Evolutionary conservation across 2,888 invertebrate genomes (phyloP), one percentile per base, ranked within the genome.

Genomic region (Xestia sexstrigata): DNA sequence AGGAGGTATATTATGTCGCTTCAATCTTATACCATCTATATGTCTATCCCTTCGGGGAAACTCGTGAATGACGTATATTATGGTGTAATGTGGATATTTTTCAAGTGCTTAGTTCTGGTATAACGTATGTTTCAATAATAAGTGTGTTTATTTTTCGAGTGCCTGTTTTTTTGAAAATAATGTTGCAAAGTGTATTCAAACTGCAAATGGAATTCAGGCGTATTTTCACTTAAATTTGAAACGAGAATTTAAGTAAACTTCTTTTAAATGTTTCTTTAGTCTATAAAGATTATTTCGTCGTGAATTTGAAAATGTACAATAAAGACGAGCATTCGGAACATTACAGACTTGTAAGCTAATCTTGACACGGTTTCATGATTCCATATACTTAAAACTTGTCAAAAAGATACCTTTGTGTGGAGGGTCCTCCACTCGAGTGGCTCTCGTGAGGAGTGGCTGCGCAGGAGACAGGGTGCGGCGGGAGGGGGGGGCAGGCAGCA

Each of bases 381-480:
- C 76, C 87, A 83, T 84, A 83, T 82, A 88, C 87, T 88, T 83
- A 84, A 81, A 91, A 92, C 92, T 91, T 92, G 92, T 93, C 93
- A 90, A 93, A 94, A 94, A 93, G 94, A 95, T 94, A 95, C 94
- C 95, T 94, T 94, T 92, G 91, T 90, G 84, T 89, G 86, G 79
- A 86, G 85, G 83, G 89, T 73, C 39, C 84, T 88, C 60, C 70
- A 82, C 42, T 89, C 70, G 66, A 89, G 89, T 80, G 85, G 74
- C 74, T 11, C 89, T 87, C 42, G 63, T 65, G 68, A 87, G 77
- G 84, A 87, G 87, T 87, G 82, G 42, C 88, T 81, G 87, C 78
- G 78, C 63, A 83, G 80, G 78, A 79, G 78, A 52, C 74, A 52
- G 66, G 63, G 39, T 71, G 75, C 69, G 83, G 70, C 42, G 71